phyloP scores from a whole-genome alignment of 2,888 invertebrate genomes.

The Calliphora vomitoria region DNA sequence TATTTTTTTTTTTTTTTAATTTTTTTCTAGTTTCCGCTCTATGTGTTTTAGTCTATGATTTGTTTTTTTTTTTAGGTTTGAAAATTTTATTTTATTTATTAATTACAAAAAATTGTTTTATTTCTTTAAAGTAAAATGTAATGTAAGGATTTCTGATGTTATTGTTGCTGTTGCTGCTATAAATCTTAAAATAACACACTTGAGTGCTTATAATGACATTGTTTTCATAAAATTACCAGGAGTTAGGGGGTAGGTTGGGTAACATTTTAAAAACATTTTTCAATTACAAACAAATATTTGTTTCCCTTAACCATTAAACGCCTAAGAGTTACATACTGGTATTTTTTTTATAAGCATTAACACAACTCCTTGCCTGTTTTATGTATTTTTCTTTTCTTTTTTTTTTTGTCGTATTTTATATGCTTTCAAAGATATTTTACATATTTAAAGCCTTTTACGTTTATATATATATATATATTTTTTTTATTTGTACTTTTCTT shows the following conservation, averaged over 20 bases:
- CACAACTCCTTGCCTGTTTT: conserved; percentile 19
- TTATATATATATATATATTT: conserved; percentile 34
- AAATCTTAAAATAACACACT: conserved; percentile 75
- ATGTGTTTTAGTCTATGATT: background rate
- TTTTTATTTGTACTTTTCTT: conserved; percentile 15
- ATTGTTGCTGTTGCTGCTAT: conserved; percentile 50
- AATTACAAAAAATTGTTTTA: conserved; percentile 71
- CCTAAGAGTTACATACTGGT: background rate
- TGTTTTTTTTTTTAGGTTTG: conserved; percentile 28
- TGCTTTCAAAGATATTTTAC: conserved; percentile 70
- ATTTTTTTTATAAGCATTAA: background rate
- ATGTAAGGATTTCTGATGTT: conserved; percentile 36
- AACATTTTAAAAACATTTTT: conserved; percentile 70
- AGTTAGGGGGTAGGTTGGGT: conserved; percentile 31
- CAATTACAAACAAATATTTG: conserved; percentile 75
- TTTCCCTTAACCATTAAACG: conserved; percentile 62
- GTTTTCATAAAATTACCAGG: conserved; percentile 11
- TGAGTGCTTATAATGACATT: conserved; percentile 66
- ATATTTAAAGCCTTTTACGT: conserved; percentile 74
- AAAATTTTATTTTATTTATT: conserved; percentile 51
- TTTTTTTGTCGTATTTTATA: conserved; percentile 46
- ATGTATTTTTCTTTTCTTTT: too few relatives aligned
- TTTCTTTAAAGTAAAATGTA: conserved; percentile 42
- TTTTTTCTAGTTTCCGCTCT: too few relatives aligned
- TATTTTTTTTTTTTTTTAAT: too few relatives aligned